Base-by-base conservation (phyloP, 2,113 vertebrate species). In the Elanoides forficatus region DNA sequence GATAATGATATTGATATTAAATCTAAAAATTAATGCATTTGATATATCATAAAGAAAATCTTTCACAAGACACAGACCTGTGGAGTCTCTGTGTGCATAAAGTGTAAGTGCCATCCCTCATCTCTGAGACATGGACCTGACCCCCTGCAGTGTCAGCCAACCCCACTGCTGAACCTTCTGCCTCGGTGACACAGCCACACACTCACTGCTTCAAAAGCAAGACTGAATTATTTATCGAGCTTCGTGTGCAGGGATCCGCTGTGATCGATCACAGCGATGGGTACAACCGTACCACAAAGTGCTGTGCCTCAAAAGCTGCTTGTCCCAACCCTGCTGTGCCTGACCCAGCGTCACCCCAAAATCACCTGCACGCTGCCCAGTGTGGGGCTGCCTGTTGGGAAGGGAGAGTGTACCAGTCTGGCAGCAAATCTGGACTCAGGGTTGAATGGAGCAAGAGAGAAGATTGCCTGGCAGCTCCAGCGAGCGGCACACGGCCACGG, bases 211-310 rank as follows among this genome's bases (percentile, higher is more conserved):
- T 36, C 50, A 63, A 59, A 87, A 93, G 32, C 66, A 83, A 53
- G 63, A 16, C 14, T 18, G 2, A 76, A 34, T 45, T 25, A 21
- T 19, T 63, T 38, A 1, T 34, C 3, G 1, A 34, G 43, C 22
- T 65, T 40, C 0, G 0, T 3, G 27, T 52, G 73, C 34, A 27
- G 63, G 59, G 29, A 56, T 48, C 76, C 0, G 1, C 42, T 8
- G 25, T 13, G 22, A 56, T 29, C 0, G 0, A 34, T 63, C 55
- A 7, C 67, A 76, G 45, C 0, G 0, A 63, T 32, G 36, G 34
- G 7, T 53, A 38, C 38, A 42, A n/a, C 74, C 1, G 0, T 19
- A 3, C 13, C 58, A 43, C 10, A 3, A 38, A 40, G 45, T 18
- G 14, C 59, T 30, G 38, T n/a, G 9, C 40, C 47, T 36, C 62